Conservation (phyloP, 2,113 vertebrate species). For the Syngnathus floridae region DNA sequence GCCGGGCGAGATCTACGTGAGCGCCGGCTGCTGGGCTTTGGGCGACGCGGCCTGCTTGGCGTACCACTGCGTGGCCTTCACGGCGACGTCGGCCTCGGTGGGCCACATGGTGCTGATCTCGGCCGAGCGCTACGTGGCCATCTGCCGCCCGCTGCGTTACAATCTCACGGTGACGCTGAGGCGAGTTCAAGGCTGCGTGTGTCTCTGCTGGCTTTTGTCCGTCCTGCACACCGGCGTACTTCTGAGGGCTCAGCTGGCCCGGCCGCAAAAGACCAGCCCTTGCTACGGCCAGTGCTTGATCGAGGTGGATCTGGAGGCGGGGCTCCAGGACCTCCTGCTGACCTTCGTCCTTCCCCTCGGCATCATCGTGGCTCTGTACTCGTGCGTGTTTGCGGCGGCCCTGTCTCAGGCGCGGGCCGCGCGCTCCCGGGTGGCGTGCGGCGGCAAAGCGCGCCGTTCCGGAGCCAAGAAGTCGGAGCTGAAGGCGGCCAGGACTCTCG, state of each 20-base stretch:
- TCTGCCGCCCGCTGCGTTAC: background rate
- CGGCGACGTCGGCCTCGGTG: constrained; percentile 45
- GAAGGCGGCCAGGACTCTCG: constrained; percentile 15
- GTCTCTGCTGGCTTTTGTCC: background rate
- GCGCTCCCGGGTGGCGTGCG: background rate
- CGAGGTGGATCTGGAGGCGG: constrained; percentile 28
- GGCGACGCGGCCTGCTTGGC: constrained; percentile 46
- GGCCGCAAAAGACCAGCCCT: constrained; percentile 20
- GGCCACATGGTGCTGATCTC: constrained; percentile 53
- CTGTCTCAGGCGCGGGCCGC: constrained; percentile 54
- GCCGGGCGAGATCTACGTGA: constrained; percentile 68
- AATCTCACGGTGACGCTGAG: background rate
- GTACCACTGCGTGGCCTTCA: constrained; percentile 29
- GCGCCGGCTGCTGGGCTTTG: constrained; percentile 60
- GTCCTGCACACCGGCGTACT: constrained; percentile 38
- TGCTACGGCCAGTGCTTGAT: constrained; percentile 48
- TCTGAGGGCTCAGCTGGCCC: constrained; percentile 29
- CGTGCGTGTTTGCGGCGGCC: constrained; percentile 45
- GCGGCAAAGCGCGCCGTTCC: no score
- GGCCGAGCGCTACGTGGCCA: background rate
- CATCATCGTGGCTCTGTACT: constrained; percentile 42
- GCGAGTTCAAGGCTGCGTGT: background rate
- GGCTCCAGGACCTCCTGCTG: constrained; percentile 42
- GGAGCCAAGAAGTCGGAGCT: background rate
- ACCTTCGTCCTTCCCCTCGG: constrained; percentile 40